phyloP scores from a whole-genome alignment of 2,797 vertebrate species.

The Phyllotis vaccarum region DNA sequence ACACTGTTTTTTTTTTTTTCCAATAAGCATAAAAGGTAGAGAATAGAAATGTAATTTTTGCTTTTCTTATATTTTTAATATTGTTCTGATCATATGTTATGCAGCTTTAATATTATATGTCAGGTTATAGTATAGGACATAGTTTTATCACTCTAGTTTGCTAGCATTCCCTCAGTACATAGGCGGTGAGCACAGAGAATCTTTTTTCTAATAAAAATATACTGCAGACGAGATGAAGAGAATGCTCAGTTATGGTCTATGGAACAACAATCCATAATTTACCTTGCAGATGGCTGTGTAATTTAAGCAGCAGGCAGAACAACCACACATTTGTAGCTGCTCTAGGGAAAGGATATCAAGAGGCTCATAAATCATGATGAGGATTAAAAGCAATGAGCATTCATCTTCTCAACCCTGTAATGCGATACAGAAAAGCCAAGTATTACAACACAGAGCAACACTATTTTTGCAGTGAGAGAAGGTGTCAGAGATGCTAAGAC shows the following conservation, averaged over 20 bases:
- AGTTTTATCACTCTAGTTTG: constrained; percentile 53
- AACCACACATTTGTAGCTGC: constrained; percentile 84
- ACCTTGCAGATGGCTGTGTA: constrained; percentile 87
- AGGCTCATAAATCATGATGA: constrained; percentile 90
- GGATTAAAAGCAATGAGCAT: constrained; percentile 94
- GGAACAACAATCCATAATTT: constrained; percentile 87
- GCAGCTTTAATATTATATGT: constrained; percentile 33
- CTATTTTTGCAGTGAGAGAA: constrained; percentile 88
- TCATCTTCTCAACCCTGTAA: constrained; percentile 92
- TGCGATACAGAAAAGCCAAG: constrained; percentile 89
- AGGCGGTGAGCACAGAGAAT: background rate
- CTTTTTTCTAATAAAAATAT: constrained; percentile 77
- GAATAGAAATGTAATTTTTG: background rate
- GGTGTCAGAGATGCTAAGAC: constrained; percentile 84
- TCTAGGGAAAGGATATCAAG: constrained; percentile 85
- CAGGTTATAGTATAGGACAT: constrained; percentile 54
- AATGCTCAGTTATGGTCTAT: constrained; percentile 83
- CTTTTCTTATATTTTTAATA: background rate
- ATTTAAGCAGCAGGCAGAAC: constrained; percentile 86
- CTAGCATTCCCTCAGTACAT: constrained; percentile 62
- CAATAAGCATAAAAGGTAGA: constrained; percentile 2
- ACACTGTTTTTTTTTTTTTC: background rate
- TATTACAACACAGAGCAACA: constrained; percentile 88
- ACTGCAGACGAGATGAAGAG: constrained; percentile 86
- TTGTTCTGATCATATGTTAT: background rate